Evolutionary conservation across 2,888 invertebrate species (phyloP), one percentile per base, ranked within the genome.

Genomic region (Philaethria dido): DNA sequence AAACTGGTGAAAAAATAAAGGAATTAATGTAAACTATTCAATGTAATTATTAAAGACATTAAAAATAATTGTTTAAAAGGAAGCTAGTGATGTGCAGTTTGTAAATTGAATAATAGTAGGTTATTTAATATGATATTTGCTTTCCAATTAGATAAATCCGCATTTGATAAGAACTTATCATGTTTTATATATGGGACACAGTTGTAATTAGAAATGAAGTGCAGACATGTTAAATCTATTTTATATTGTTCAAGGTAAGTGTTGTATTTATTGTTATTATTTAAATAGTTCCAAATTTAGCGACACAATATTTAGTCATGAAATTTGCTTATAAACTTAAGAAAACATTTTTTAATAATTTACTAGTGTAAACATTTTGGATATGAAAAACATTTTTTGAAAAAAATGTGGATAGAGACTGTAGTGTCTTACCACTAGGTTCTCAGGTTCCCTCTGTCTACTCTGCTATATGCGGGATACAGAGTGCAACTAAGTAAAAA

Each of bases 131-230:
- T 50, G 18, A 66, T 77, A 73, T 72, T 76, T 76, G 73, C 67
- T 66, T 67, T 69, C 61, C 62, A 66, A 73, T 68, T 71, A 65
- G 73, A 75, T 75, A 76, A 70, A 72, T 75, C 70, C 62, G 36
- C 50, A 64, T 65, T 68, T 72, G 76, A 77, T 75, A 77, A 75
- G 65, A 70, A 65, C 68, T 70, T 70, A 69, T 62, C 59, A 52
- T 67, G 61, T 69, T 64, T 69, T 74, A 73, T 29, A 62, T 57
- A 14, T 60, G 42, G 29, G 22, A 63, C 66, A 62, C 54, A 60
- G 62, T 68, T 57, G 62, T 72, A 72, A 71, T 73, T 69, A 70
- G 68, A 65, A 60, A 71, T 68, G 70, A 66, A 66, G 68, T 62
- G 50, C 47, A 62, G n/a, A 33, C 42, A 39, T 64, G 52, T 68